These are phyloP conservation scores for Parasteatoda lunata DNA, from an alignment of 2,888 invertebrate species.

Conservation along the genomic window DNA sequence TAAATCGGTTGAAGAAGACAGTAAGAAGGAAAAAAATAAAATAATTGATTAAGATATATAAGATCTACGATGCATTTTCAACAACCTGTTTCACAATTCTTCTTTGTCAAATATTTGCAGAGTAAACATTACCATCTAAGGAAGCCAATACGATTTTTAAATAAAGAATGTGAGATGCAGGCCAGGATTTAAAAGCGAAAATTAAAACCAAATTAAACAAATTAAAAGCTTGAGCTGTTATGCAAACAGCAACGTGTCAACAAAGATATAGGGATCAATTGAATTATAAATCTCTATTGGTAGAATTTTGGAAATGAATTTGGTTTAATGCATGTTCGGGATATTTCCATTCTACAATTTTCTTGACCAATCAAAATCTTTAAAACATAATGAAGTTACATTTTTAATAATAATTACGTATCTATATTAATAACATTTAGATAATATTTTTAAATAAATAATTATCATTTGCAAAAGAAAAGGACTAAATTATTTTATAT, in stretches of 20 bases:
- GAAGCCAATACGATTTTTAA: slow-evolving; percentile 40
- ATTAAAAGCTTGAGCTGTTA: slow-evolving; percentile 47
- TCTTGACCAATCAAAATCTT: too few relatives aligned
- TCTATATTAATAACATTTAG: too few relatives aligned
- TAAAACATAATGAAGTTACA: too few relatives aligned
- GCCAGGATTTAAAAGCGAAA: slow-evolving; percentile 50
- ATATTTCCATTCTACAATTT: too few relatives aligned
- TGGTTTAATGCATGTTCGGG: too few relatives aligned
- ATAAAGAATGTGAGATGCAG: slow-evolving; percentile 16
- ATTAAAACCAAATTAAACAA: slow-evolving; percentile 64
- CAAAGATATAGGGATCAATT: slow-evolving; percentile 27
- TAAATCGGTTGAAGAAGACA: slow-evolving; percentile 25
- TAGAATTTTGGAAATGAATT: not conserved
- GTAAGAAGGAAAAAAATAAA: slow-evolving; percentile 19
- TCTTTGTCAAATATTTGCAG: slow-evolving; percentile 54
- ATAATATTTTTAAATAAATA: too few relatives aligned
- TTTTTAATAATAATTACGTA: too few relatives aligned
- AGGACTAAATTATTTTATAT: too few relatives aligned
- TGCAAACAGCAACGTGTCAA: slow-evolving; percentile 44
- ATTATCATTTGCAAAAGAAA: too few relatives aligned
- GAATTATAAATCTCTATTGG: not conserved
- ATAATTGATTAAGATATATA: slow-evolving; percentile 54
- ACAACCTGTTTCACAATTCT: slow-evolving; percentile 54
- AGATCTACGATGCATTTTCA: slow-evolving; percentile 48
- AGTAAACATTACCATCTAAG: slow-evolving; percentile 40